These are phyloP conservation scores for Catamblyrhynchus diadema DNA, from an alignment of 2,797 vertebrate genomes.

Conservation along the genomic window DNA sequence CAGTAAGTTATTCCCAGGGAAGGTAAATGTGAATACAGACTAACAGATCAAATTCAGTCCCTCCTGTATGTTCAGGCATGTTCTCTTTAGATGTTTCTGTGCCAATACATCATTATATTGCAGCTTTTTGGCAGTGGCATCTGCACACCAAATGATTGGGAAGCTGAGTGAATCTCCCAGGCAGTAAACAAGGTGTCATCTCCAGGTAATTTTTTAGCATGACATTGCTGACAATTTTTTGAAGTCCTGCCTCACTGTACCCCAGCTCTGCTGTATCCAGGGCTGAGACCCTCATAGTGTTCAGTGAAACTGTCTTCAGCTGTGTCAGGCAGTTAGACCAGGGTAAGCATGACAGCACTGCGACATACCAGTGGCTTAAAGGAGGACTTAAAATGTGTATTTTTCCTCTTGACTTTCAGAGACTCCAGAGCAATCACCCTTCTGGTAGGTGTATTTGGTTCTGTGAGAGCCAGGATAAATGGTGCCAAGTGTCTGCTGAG, in stretches of 20 bases:
- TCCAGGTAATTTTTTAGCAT: background rate
- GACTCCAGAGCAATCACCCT: background rate
- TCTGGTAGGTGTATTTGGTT: background rate
- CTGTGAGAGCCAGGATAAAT: background rate
- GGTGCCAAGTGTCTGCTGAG: background rate
- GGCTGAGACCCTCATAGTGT: rapidly evolving
- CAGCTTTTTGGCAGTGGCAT: background rate
- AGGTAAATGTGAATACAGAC: background rate
- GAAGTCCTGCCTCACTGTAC: rapidly evolving
- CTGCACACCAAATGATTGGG: background rate
- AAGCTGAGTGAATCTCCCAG: background rate
- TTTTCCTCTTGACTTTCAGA: background rate
- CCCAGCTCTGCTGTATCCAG: background rate
- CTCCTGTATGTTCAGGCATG: background rate
- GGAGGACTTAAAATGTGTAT: background rate
- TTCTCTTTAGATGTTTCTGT: background rate
- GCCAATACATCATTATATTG: background rate
- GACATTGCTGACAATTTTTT: background rate
- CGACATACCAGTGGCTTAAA: background rate
- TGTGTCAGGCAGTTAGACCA: background rate
- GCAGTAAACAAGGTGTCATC: background rate
- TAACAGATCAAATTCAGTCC: background rate
- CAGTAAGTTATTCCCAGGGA: background rate
- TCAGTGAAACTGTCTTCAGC: background rate
- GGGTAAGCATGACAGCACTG: background rate